Base-by-base conservation (phyloP, 2,888 invertebrate genomes). In the Aquatica leii region DNA sequence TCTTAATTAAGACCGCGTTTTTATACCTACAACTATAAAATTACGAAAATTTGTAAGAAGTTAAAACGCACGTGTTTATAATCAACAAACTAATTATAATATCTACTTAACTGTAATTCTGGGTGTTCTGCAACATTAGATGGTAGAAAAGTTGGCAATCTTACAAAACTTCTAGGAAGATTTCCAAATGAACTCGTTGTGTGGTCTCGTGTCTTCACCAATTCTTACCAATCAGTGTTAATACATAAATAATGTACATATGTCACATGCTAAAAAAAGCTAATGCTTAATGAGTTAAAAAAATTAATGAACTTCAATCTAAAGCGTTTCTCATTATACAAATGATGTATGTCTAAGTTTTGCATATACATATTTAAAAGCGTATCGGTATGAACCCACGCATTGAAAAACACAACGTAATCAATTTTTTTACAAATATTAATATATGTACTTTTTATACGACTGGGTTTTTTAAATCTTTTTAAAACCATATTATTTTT, bases 111-210 rank as follows among this genome's bases (percentile, higher is more conserved):
- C 62, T 67, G 64, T 70, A 70, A 70, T 70, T 70, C 67, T 70
- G 70, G 70, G 70, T 67, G 70, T 70, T 70, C 70, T 67, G 65
- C 66, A 60, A 66, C 69, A 70, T 70, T 70, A 69, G 67, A 66
- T 66, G 59, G 51, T 56, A 53, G 55, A 65, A 65, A 67, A 60
- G 69, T 69, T 71, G 71, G 71, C 71, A 69, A 65, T 59, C 61
- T 57, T 68, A 66, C 71, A 65, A 62, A 62, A 58, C 65, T 66
- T 69, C 71, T 65, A 70, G 67, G 72, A 72, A 72, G 71, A 72
- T 68, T 70, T 69, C 65, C 58, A 60, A 59, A 63, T 54, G 58
- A 63, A 63, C 70, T 40, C 65, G 59, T 61, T 73, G 72, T 73
- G 72, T 73, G 72, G 72, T 71, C 72, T 62, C 41, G 46, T 43